phyloP scores from a whole-genome alignment of 2,113 vertebrate genomes.

The Polypterus bichir region DNA sequence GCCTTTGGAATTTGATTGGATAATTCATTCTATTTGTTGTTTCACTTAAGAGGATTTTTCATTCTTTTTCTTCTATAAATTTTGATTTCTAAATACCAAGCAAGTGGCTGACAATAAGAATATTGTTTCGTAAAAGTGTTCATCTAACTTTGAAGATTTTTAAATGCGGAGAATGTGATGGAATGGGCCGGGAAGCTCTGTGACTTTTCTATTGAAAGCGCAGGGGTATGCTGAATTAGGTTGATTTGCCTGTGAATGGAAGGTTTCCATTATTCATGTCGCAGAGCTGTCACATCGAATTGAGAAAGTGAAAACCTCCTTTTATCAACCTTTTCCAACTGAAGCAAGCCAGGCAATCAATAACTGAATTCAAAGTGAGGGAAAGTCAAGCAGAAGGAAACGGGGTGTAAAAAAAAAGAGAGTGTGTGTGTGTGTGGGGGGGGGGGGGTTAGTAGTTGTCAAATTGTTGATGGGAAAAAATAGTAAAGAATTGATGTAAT shows the following conservation, averaged over 20 bases:
- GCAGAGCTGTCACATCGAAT: slow-evolving; percentile 97
- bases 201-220: slow-evolving; percentile 81
- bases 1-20: no score
- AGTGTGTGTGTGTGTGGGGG: no score
- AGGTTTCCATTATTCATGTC: slow-evolving; percentile 97
- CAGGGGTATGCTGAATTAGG: slow-evolving; percentile 97
- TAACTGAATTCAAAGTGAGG: slow-evolving; percentile 84
- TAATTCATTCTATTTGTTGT: no score
- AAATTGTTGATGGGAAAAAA: slow-evolving; percentile 67
- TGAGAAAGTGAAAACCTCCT: slow-evolving; percentile 94
- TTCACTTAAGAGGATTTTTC: no score
- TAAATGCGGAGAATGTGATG: slow-evolving; percentile 79
- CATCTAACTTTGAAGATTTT: slow-evolving; percentile 81
- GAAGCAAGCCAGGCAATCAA: slow-evolving; percentile 84
- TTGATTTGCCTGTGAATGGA: slow-evolving; percentile 99
- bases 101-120: slow-evolving; percentile 41
- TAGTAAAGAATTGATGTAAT: slow-evolving; percentile 66
- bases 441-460: slow-evolving; percentile 62
- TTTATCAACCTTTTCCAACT: slow-evolving; percentile 93
- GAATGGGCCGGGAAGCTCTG: slow-evolving; percentile 87
- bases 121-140: slow-evolving; percentile 55
- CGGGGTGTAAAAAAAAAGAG: slow-evolving; percentile 53
- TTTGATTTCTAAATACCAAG: slow-evolving; percentile 26
- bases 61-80: no score
- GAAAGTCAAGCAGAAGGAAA: slow-evolving; percentile 95